Percentiles rank a stretch among this genome's conserved stretches.
phyloP scores from a whole-genome alignment of 2,888 invertebrate genomes.

The Heliconius erato region DNA sequence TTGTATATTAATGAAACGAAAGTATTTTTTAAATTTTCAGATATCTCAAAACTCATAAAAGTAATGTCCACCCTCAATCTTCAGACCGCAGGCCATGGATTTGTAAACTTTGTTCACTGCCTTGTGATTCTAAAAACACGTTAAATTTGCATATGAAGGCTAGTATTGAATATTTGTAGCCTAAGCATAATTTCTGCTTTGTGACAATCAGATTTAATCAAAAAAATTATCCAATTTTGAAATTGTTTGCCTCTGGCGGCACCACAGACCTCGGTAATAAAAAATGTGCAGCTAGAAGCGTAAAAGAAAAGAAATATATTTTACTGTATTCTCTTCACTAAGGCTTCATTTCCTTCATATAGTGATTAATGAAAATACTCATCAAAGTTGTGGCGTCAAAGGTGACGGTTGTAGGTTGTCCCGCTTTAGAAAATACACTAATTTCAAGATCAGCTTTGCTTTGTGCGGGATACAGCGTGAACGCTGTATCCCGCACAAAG shows the following conservation, averaged over 20 bases:
- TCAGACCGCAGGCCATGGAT: slow-evolving; percentile 68
- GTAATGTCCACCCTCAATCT: slow-evolving; percentile 79
- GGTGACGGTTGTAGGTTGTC: background rate
- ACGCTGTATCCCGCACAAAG: no score
- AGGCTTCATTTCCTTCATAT: no score
- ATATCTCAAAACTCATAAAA: slow-evolving; percentile 82
- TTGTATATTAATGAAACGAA: background rate
- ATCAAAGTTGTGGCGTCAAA: background rate
- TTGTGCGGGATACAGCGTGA: no score
- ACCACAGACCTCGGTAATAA: no score
- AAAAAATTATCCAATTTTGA: no score
- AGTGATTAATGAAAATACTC: no score
- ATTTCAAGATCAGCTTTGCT: background rate
- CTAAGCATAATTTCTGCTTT: no score
- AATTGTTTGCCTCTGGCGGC: no score
- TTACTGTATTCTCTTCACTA: no score
- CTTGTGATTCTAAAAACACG: slow-evolving; percentile 64
- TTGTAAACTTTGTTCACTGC: slow-evolving; percentile 80
- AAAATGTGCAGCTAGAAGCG: no score
- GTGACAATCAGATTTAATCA: no score
- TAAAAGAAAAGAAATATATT: no score
- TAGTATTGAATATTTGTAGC: slow-evolving; percentile 29
- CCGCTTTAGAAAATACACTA: background rate
- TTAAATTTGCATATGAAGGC: slow-evolving; percentile 70
- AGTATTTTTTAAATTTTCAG: slow-evolving; percentile 57